Percentiles rank a stretch among this genome's conserved stretches.
Evolutionary conservation across 2,888 invertebrate species (phyloP).

Genomic region (Leptodirus hochenwartii): DNA sequence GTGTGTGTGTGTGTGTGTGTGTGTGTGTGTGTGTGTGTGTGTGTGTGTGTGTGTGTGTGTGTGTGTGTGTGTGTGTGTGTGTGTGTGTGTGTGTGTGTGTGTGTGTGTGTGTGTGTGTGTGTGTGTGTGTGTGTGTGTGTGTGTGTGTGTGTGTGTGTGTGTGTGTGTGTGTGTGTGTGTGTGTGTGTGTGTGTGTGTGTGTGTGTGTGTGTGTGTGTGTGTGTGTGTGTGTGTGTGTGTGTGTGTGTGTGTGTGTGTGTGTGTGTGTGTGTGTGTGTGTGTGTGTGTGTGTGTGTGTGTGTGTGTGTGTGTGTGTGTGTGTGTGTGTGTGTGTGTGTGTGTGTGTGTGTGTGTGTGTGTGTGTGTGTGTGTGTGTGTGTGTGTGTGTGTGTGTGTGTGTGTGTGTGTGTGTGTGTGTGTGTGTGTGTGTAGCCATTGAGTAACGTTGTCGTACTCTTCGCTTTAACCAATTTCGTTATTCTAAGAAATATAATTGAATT

Average conservation of each 20-base stretch:
- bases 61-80: slow-evolving; percentile 5
- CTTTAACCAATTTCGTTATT: too few relatives aligned
- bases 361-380: slow-evolving; percentile 7
- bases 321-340: slow-evolving; percentile 6
- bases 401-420: slow-evolving; percentile 7
- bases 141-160: slow-evolving; percentile 7
- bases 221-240: slow-evolving; percentile 7
- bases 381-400: slow-evolving; percentile 7
- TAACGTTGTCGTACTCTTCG: too few relatives aligned
- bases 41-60: slow-evolving; percentile 4
- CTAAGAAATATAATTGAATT: too few relatives aligned
- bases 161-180: slow-evolving; percentile 7
- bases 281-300: slow-evolving; percentile 7
- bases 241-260: slow-evolving; percentile 7
- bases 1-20: slow-evolving; percentile 4
- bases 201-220: slow-evolving; percentile 7
- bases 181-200: slow-evolving; percentile 7
- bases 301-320: slow-evolving; percentile 7
- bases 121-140: slow-evolving; percentile 7
- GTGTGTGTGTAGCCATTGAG: too few relatives aligned
- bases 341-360: slow-evolving; percentile 6
- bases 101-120: slow-evolving; percentile 6
- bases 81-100: slow-evolving; percentile 7
- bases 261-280: slow-evolving; percentile 7
- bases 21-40: slow-evolving; percentile 3